A percentile compares a stretch with the other conserved stretches of the same genome.
Evolutionary conservation across 2,113 vertebrate genomes (phyloP).

Genomic region (Uria aalge): DNA sequence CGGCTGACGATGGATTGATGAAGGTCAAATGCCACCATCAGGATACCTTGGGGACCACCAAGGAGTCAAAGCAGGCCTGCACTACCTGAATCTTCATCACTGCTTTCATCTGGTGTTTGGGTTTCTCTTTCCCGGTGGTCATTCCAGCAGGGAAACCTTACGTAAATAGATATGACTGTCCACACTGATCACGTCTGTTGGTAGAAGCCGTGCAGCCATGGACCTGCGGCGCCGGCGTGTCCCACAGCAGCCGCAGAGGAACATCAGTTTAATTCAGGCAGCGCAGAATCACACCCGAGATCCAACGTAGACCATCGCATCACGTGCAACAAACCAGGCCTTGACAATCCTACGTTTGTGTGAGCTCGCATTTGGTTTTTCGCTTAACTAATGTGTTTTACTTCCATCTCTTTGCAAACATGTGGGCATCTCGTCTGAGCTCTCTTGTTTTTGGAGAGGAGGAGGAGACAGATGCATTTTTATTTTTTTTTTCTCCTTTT

Average conservation of each 20-base stretch:
- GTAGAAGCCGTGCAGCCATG: not conserved
- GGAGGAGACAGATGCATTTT: not conserved
- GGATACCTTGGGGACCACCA: not conserved
- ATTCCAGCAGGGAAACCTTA: not conserved
- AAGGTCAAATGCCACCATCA: not conserved
- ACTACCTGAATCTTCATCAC: not conserved
- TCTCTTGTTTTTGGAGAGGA: not conserved
- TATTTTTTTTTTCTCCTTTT: too few relatives aligned
- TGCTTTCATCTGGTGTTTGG: not conserved
- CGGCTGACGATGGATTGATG: not conserved
- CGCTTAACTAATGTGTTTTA: accelerated
- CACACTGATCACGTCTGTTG: not conserved
- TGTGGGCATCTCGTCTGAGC: accelerated
- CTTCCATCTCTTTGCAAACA: not conserved
- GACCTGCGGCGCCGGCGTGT: accelerated
- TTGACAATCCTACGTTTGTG: accelerated
- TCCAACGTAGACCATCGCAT: accelerated
- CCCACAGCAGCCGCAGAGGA: not conserved
- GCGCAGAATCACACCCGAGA: not conserved
- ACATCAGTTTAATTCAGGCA: not conserved
- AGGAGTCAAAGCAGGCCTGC: not conserved
- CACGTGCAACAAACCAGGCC: not conserved
- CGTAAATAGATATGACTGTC: not conserved
- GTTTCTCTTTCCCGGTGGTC: not conserved
- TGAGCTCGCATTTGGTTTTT: not conserved